Evolutionary conservation across 2,113 vertebrate species (phyloP).

Genomic region (Acrocephalus arundinaceus): DNA sequence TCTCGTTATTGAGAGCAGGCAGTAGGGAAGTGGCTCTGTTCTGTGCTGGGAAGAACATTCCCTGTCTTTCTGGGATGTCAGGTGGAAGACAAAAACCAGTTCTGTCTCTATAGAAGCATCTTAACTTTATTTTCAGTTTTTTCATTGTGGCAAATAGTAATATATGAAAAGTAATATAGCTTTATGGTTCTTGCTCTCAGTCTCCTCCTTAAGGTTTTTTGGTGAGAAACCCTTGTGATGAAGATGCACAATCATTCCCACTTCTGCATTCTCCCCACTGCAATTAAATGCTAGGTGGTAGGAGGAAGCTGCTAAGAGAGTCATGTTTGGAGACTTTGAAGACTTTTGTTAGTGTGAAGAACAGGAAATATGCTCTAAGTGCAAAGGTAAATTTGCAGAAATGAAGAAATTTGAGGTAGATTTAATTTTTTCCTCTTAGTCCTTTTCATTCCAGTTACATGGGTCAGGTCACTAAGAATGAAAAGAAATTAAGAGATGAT

Average conservation of each 20-base stretch:
- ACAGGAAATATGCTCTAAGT: not conserved
- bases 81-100: not conserved
- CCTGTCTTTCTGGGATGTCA: not conserved
- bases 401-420: not conserved
- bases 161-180: not conserved
- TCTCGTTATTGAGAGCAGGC: not conserved
- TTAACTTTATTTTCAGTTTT: not conserved
- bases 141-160: not conserved
- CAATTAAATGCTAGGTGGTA: not conserved
- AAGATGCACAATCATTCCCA: not conserved
- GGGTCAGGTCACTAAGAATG: not conserved
- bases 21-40: not conserved
- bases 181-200: not conserved
- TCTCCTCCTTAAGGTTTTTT: not conserved
- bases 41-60: not conserved
- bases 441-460: not conserved
- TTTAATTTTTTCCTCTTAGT: not conserved
- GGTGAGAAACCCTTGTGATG: not conserved
- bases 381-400: not conserved
- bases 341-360: not conserved
- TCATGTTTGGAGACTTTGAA: not conserved
- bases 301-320: not conserved
- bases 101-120: not conserved
- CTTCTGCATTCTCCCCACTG: not conserved
- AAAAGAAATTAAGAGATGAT: not conserved